A percentile compares a stretch with the other conserved stretches of the same genome.
Conservation (phyloP, 2,113 vertebrate genomes). For the Ciconia maguari region DNA sequence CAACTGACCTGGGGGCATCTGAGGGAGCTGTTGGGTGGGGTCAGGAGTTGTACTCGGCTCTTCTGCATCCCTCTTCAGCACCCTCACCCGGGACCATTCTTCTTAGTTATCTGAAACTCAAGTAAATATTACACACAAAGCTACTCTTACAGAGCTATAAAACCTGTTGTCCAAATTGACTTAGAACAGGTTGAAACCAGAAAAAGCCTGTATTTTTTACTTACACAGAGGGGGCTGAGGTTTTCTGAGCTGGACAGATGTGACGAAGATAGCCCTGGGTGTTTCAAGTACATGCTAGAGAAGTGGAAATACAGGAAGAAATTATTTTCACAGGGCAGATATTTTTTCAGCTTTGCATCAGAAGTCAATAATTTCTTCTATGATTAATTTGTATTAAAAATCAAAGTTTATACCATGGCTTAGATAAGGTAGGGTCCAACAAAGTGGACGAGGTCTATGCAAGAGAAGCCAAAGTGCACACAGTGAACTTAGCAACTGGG, state of each 20-base stretch:
- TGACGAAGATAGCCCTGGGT: conserved; percentile 16
- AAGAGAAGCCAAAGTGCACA: not conserved
- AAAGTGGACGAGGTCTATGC: not conserved
- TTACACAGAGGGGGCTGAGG: not conserved
- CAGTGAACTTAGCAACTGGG: not conserved
- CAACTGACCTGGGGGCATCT: not conserved
- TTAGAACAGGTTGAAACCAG: conserved; percentile 56
- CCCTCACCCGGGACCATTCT: not conserved
- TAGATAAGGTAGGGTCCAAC: not conserved
- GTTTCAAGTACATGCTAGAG: not conserved
- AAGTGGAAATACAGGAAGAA: conserved; percentile 19
- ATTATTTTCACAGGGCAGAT: not conserved
- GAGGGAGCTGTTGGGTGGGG: not conserved
- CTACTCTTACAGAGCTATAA: conserved; percentile 45
- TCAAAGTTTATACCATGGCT: not conserved
- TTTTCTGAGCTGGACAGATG: conserved; percentile 34
- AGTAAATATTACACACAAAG: conserved; percentile 53
- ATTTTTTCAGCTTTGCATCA: not conserved
- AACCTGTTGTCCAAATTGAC: conserved; percentile 49
- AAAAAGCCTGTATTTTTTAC: conserved; percentile 47
- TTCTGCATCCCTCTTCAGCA: not conserved
- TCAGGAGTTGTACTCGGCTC: not conserved
- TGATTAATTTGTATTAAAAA: not conserved
- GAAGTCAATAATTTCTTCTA: not conserved
- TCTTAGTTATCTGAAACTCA: conserved; percentile 43